Percentiles rank a stretch among this genome's conserved stretches.
These are phyloP conservation scores for Monochamus alternatus DNA, from an alignment of 2,888 invertebrate species.

Conservation along the genomic window DNA sequence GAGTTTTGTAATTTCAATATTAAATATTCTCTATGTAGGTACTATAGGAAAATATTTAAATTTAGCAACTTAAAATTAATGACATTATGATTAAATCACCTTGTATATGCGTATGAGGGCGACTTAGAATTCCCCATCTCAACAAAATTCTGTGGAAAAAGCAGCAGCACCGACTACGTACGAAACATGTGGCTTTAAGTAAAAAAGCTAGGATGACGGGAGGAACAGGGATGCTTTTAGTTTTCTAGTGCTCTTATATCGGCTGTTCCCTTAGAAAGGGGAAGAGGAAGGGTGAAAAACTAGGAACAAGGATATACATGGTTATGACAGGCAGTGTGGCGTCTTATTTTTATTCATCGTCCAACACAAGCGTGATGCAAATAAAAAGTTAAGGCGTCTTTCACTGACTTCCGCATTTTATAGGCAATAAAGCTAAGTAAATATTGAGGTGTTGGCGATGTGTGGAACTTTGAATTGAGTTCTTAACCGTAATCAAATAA, in stretches of 20 bases:
- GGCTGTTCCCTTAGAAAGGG: conserved; percentile 35
- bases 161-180: conserved; percentile 31
- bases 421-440: no score
- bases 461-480: no score
- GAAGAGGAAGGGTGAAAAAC: conserved; percentile 22
- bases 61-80: no score
- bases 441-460: no score
- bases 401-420: no score
- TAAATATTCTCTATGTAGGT: no score
- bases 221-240: conserved; percentile 51
- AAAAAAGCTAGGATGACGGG: conserved; percentile 49
- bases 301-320: conserved; percentile 28
- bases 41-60: no score
- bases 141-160: conserved; percentile 23
- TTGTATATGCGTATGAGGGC: conserved; percentile 8
- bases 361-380: not conserved
- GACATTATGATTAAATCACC: no score
- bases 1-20: no score
- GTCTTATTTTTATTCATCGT: conserved; percentile 18
- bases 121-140: conserved; percentile 12
- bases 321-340: conserved; percentile 27
- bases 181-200: conserved; percentile 48
- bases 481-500: no score
- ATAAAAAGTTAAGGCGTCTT: not conserved
- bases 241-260: conserved; percentile 52